Evolutionary conservation across 1,140 invertebrate species (phyloP), one percentile per base, ranked within the genome.

Genomic region (Pseudoatta argentina): DNA sequence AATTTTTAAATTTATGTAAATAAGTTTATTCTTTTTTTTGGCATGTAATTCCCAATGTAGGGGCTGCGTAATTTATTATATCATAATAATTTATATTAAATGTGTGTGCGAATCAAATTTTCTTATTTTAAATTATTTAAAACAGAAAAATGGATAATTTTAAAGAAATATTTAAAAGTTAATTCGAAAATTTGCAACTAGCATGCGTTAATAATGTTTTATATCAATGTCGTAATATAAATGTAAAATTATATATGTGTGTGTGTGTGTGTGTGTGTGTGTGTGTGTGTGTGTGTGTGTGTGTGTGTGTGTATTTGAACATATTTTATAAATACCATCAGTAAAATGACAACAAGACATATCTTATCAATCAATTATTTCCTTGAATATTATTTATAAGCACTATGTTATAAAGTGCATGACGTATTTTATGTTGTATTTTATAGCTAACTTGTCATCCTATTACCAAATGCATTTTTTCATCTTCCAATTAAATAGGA

Each of bases 361-460:
- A 44, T 51, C 34, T 51, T 34, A 18, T 75, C 39, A 48, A 73
- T 10, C 12, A 39, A 67, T 73, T 44, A 72, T 72, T 82, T 82
- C 53, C 57, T 82, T 72, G 53, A 21, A 4, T 44, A 71, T 27
- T 39, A 71, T 27, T 44, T 44, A 27, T 72, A 48, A 51, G 24
- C 34, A 82, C 39, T 44, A 82, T 34, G 14, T 59, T 82, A 34
- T 67, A 71, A 82, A 27, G 53, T 53, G 83, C 83, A 86, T 79
- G 61, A 64, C 12, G 18, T 78, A 24, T 79, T 78, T 67, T 67
- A 48, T 51, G 75, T 86, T 67, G 61, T 59, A 79, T 79, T 53
- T 53, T 57, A 82, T 72, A 24, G 10, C 57, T 85, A 53, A 76
- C 27, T 63, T 14, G n/a, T 83, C 18, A 48, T 61, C 18, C 48